These are phyloP conservation scores for Ditylenchus weischeri DNA, from an alignment of 2,888 invertebrate genomes.

Conservation along the genomic window DNA sequence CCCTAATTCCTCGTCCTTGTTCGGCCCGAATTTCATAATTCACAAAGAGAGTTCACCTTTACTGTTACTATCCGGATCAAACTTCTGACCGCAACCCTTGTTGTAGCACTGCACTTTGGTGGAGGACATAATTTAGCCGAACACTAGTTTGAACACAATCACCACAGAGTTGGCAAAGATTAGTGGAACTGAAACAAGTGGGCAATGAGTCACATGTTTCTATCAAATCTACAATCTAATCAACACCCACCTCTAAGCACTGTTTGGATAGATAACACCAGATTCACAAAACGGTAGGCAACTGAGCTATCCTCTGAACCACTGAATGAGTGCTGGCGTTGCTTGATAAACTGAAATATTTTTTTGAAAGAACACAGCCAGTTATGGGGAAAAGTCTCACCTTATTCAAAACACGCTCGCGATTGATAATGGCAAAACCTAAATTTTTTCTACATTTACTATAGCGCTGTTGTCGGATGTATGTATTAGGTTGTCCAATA, in stretches of 20 bases:
- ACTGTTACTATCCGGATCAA: slow-evolving; percentile 68
- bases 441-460: too few relatives aligned
- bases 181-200: slow-evolving; percentile 76
- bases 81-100: slow-evolving; percentile 86
- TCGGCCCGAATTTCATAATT: too few relatives aligned
- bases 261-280: slow-evolving; percentile 87
- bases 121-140: slow-evolving; percentile 68
- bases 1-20: too few relatives aligned
- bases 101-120: slow-evolving; percentile 69
- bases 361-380: background rate
- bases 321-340: slow-evolving; percentile 30
- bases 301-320: slow-evolving; percentile 64
- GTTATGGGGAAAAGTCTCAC: slow-evolving; percentile 23
- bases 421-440: slow-evolving; percentile 80
- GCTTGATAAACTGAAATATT: slow-evolving; percentile 25
- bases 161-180: slow-evolving; percentile 83
- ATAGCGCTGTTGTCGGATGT: too few relatives aligned
- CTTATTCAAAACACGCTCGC: slow-evolving; percentile 78
- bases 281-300: slow-evolving; percentile 82
- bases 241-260: slow-evolving; percentile 79
- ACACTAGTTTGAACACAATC: slow-evolving; percentile 79
- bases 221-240: slow-evolving; percentile 12
- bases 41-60: slow-evolving; percentile 65
- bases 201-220: background rate
- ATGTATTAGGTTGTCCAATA: too few relatives aligned